A percentile compares a stretch with the other conserved stretches of the same genome.
These are phyloP conservation scores for Mythimna vitellina DNA, from an alignment of 2,888 invertebrate species.

Conservation along the genomic window DNA sequence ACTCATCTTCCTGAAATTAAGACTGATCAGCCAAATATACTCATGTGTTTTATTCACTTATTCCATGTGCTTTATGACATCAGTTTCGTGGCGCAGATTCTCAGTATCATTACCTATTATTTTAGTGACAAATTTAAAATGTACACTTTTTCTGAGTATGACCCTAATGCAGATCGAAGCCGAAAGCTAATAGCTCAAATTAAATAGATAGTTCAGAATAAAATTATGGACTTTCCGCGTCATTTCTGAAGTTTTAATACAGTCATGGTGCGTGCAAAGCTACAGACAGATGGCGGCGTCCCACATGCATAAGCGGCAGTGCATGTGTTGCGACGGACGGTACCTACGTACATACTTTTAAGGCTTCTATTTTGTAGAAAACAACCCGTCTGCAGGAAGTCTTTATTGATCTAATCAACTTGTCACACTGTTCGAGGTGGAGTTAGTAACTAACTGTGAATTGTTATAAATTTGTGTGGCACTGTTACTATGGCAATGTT, in stretches of 20 bases:
- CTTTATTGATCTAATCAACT: slow-evolving; percentile 69
- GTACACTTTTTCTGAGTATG: no score
- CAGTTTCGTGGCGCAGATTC: no score
- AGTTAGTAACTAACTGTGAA: slow-evolving; percentile 47
- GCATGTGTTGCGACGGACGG: slow-evolving; percentile 64
- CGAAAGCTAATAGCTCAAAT: background rate
- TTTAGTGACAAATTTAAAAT: no score
- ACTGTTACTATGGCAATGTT: slow-evolving; percentile 27
- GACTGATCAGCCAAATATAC: no score
- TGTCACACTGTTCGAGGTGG: slow-evolving; percentile 49
- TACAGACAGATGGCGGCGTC: slow-evolving; percentile 73
- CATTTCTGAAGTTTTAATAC: slow-evolving; percentile 37
- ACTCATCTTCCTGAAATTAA: no score
- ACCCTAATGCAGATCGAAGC: background rate
- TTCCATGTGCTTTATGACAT: no score
- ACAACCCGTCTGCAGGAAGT: slow-evolving; percentile 65
- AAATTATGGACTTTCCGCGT: slow-evolving; percentile 29
- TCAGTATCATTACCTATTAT: no score
- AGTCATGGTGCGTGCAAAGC: slow-evolving; percentile 48
- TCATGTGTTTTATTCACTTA: no score
- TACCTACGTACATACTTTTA: slow-evolving; percentile 63
- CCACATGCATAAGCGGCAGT: slow-evolving; percentile 70
- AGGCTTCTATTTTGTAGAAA: slow-evolving; percentile 76
- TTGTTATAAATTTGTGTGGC: slow-evolving; percentile 10
- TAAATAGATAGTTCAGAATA: background rate